Evolutionary conservation across 2,113 vertebrate species (phyloP).

Genomic region (Labeo rohita): DNA sequence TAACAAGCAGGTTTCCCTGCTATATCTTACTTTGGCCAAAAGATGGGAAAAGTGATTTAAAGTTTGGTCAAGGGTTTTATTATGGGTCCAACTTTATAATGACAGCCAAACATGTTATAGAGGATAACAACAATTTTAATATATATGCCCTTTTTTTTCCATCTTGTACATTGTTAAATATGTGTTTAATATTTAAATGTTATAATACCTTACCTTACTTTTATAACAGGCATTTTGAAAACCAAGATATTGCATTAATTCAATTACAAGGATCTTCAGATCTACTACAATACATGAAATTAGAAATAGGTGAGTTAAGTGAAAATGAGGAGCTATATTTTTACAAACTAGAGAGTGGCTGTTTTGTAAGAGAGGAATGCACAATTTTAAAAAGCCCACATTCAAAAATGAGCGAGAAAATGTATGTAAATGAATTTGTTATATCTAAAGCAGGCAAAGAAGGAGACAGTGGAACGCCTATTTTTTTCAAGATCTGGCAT

Average conservation of each 20-base stretch:
- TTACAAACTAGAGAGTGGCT: background rate
- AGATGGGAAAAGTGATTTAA: background rate
- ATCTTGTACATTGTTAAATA: too few species aligned
- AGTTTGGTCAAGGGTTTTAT: background rate
- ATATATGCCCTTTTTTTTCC: background rate
- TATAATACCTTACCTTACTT: too few species aligned
- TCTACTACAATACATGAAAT: background rate
- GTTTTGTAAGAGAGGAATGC: background rate
- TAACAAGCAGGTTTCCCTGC: background rate
- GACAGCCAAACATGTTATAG: background rate
- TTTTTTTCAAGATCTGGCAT: background rate
- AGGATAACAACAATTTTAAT: background rate
- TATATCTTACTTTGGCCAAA: background rate
- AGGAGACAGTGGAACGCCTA: background rate
- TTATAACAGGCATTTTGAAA: too few species aligned
- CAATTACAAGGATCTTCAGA: background rate
- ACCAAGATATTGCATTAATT: background rate
- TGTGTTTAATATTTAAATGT: too few species aligned
- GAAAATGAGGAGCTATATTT: background rate
- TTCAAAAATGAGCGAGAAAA: background rate
- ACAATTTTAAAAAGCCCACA: background rate
- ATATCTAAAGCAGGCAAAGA: background rate
- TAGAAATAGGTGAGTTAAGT: background rate
- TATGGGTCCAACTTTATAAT: background rate
- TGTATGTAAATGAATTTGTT: background rate